Percentiles rank a stretch among this genome's conserved stretches.
Evolutionary conservation across 2,113 vertebrate genomes (phyloP).

Genomic region (Rynchops niger): DNA sequence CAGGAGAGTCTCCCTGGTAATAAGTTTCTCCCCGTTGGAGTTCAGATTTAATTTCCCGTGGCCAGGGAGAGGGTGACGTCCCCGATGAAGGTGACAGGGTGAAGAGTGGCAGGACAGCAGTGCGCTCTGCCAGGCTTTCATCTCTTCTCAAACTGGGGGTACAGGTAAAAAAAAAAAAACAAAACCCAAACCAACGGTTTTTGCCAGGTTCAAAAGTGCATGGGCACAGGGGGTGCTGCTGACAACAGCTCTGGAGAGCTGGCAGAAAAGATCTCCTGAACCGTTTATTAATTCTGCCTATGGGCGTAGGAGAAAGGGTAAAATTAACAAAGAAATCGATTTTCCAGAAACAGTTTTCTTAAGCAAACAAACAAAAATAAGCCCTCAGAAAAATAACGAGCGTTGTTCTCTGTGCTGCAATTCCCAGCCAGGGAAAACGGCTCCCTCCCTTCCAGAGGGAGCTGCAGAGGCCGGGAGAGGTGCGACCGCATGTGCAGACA

Average conservation of each 20-base stretch:
- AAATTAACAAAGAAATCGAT: neutral
- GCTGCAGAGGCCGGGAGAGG: neutral
- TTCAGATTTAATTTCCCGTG: neutral
- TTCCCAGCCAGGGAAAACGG: neutral
- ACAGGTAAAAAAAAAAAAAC: too few species aligned
- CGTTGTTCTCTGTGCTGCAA: neutral
- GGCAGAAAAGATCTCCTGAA: rapidly evolving
- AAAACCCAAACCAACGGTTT: too few species aligned
- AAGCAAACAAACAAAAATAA: neutral
- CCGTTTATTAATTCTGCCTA: neutral
- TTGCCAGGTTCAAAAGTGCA: rapidly evolving
- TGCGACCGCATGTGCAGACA: rapidly evolving
- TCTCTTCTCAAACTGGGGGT: too few species aligned
- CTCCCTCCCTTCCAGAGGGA: neutral
- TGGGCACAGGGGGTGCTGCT: neutral
- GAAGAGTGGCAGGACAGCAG: neutral
- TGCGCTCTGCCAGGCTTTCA: neutral
- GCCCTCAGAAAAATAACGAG: neutral
- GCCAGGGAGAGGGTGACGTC: neutral
- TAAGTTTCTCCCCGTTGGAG: neutral
- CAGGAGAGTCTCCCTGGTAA: neutral
- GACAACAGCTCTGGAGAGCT: neutral
- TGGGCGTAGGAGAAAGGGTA: rapidly evolving
- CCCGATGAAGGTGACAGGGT: neutral
- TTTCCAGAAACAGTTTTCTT: neutral